Evolutionary conservation across 2,888 invertebrate species (phyloP), one percentile per base, ranked within the genome.

Genomic region (Lasioglossum vierecki): DNA sequence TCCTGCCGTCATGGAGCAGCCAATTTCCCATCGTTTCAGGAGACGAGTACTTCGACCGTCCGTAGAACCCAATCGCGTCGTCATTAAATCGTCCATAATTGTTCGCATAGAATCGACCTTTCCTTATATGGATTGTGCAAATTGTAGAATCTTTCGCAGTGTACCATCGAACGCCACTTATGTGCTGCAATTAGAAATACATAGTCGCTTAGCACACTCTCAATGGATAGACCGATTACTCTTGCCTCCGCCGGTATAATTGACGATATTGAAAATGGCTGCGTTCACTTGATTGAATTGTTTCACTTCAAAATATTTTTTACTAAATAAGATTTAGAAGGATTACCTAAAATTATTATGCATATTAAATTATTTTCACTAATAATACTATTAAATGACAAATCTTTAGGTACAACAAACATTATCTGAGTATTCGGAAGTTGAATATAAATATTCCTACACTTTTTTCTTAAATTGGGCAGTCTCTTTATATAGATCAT

Each of bases 11-110:
- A 39, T 68, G 9, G 39, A 68, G 22, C 39, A 39, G 68, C 39
- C 68, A 68, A 68, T 35, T 68, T 68, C 68, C 39, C 35, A 39
- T 39, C 68, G 68, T 68, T 68, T 68, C 68, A 11, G 22, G 39
- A 39, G 22, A 68, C 68, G 39, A 39, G 68, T 35, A 35, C 66
- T 39, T 35, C 39, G 39, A 39, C 39, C 68, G 35, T 35, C 39
- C 39, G 68, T 39, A 39, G 39, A 68, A 39, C 68, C 39, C 9
- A 68, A 39, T 68, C 39, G 68, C 22, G 22, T 39, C 39, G 35
- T 68, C 39, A 35, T 68, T 68, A 35, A 35, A 68, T 68, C 68
- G 68, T 68, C 8, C 22, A 22, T 68, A 68, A 68, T 68, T 68
- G 68, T 68, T 68, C 22, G 39, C 22, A 35, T 22, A 39, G 35